Evolutionary conservation across 2,113 vertebrate genomes (phyloP).

Genomic region (Lethenteron camtschaticum): DNA sequence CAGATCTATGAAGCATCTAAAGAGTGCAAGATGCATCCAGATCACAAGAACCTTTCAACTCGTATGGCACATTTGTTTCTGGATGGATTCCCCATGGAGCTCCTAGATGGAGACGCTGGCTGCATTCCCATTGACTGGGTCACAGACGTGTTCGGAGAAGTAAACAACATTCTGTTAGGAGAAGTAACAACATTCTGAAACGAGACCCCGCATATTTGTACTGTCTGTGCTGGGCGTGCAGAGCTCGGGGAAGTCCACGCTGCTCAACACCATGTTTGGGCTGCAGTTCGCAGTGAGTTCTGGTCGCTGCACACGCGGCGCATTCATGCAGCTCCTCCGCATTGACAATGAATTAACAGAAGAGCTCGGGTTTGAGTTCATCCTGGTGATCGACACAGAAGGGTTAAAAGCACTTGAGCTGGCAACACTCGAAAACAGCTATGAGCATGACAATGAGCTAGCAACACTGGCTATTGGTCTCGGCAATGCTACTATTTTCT

Average conservation of each 20-base stretch:
- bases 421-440: neutral
- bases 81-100: conserved; percentile 34
- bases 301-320: neutral
- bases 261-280: conserved; percentile 43
- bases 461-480: neutral
- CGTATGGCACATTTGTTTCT: conserved; percentile 25
- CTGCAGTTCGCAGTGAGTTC: conserved; percentile 13
- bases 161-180: no score
- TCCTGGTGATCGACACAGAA: neutral
- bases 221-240: conserved; percentile 34
- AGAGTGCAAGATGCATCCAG: no score
- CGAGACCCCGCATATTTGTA: conserved; percentile 19
- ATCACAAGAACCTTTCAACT: conserved; percentile 10
- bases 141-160: conserved; percentile 17
- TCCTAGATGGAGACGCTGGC: conserved; percentile 33
- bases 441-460: conserved; percentile 7
- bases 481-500: neutral
- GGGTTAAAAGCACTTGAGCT: neutral
- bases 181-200: no score
- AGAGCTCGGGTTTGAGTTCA: neutral
- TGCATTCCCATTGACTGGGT: conserved; percentile 36
- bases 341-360: neutral
- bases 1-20: conserved; percentile 32
- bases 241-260: conserved; percentile 37
- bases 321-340: neutral